Conservation (phyloP, 2,888 invertebrate genomes). For the Boloria euphrosyne region DNA sequence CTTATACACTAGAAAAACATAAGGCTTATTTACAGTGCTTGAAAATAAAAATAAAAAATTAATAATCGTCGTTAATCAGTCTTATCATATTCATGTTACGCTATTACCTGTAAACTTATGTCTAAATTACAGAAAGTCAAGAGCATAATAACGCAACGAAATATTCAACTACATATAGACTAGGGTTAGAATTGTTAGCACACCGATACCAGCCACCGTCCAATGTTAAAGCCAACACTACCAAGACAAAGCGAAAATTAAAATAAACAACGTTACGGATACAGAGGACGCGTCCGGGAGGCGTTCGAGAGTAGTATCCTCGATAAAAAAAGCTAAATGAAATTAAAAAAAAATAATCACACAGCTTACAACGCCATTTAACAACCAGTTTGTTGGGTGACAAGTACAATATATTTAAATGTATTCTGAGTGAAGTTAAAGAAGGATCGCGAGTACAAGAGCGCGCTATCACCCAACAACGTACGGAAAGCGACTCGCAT, state of each 20-base stretch:
- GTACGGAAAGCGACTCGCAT: constrained; percentile 64
- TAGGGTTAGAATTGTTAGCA: constrained; percentile 79
- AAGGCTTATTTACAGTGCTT: constrained; percentile 32
- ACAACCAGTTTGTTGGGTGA: constrained; percentile 79
- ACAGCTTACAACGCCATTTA: constrained; percentile 77
- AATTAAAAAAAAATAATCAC: constrained; percentile 70
- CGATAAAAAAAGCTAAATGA: constrained; percentile 66
- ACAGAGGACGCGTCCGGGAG: constrained; percentile 79
- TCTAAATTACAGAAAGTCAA: constrained; percentile 58
- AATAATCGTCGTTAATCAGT: constrained; percentile 38
- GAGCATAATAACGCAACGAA: constrained; percentile 71
- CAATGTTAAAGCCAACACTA: constrained; percentile 79
- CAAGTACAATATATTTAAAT: constrained; percentile 45
- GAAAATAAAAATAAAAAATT: constrained; percentile 27
- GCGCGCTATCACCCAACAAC: constrained; percentile 77
- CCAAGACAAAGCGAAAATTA: constrained; percentile 80
- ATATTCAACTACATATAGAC: constrained; percentile 59
- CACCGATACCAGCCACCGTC: constrained; percentile 75
- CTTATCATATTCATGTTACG: constrained; percentile 44
- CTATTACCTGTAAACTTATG: constrained; percentile 52
- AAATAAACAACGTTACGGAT: constrained; percentile 78
- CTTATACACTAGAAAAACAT: constrained; percentile 13
- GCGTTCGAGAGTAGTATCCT: constrained; percentile 62
- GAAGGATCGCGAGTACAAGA: constrained; percentile 63
- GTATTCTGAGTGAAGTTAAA: constrained; percentile 46